phyloP scores from a whole-genome alignment of 1,140 invertebrate species.

The Heliconius eleuchia region DNA sequence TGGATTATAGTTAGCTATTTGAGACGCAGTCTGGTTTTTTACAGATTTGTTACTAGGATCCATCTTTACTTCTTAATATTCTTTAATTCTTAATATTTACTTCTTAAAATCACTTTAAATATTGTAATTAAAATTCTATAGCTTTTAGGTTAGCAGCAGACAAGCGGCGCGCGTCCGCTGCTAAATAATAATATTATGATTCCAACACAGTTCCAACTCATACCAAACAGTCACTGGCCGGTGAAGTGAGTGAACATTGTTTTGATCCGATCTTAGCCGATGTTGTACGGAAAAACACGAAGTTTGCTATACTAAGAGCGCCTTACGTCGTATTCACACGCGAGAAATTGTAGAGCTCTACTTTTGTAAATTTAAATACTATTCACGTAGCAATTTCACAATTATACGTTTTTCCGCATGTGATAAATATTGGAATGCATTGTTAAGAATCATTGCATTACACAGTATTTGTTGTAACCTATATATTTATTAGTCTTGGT shows the following conservation, averaged over 20 bases:
- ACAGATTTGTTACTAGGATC: slow-evolving; percentile 60
- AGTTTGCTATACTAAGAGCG: slow-evolving; percentile 7
- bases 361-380: background rate
- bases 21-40: slow-evolving; percentile 51
- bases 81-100: slow-evolving; percentile 17
- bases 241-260: slow-evolving; percentile 54
- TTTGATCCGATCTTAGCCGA: slow-evolving; percentile 68
- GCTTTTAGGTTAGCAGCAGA: slow-evolving; percentile 3
- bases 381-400: background rate
- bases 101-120: background rate
- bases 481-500: too few species aligned
- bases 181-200: slow-evolving; percentile 58
- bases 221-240: slow-evolving; percentile 52
- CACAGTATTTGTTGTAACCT: background rate
- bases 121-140: background rate
- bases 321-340: background rate
- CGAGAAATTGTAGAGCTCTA: background rate
- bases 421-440: background rate
- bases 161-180: slow-evolving; percentile 48
- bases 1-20: slow-evolving; percentile 59
- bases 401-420: background rate
- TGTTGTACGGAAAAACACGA: slow-evolving; percentile 58
- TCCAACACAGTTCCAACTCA: slow-evolving; percentile 38
- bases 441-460: background rate
- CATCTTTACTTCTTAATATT: slow-evolving; percentile 47